A percentile compares a stretch with the other conserved stretches of the same genome.
Evolutionary conservation across 1,140 invertebrate genomes (phyloP).

Genomic region (Drosophila athabasca): DNA sequence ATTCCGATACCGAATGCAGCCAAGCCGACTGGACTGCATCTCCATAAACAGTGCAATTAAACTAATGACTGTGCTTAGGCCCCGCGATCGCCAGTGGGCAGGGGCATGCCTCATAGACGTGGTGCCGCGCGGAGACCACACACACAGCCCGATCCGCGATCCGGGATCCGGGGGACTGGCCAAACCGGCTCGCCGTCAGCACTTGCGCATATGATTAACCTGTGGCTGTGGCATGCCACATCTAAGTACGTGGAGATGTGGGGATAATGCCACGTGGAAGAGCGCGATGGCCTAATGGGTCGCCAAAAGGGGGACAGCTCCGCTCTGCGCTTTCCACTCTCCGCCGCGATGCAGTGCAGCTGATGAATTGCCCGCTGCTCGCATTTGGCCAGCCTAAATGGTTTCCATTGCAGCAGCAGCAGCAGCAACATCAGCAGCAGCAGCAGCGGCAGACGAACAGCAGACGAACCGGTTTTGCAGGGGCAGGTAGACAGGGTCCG

Average conservation of each 20-base stretch:
- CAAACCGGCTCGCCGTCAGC: slow-evolving; percentile 56
- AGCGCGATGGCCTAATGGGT: slow-evolving; percentile 78
- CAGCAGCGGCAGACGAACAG: slow-evolving; percentile 1
- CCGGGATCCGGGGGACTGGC: slow-evolving; percentile 8
- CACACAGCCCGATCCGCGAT: slow-evolving; percentile 43
- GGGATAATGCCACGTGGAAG: slow-evolving; percentile 58
- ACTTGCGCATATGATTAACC: slow-evolving; percentile 78
- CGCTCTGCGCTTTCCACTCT: no score
- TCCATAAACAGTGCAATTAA: slow-evolving; percentile 80
- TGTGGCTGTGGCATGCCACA: neutral
- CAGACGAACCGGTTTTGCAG: slow-evolving; percentile 62
- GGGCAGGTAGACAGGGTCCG: slow-evolving; percentile 52
- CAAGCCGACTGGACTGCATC: slow-evolving; percentile 13
- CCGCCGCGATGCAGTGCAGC: slow-evolving; percentile 30
- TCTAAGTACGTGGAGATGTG: slow-evolving; percentile 4
- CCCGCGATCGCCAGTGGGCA: slow-evolving; percentile 19
- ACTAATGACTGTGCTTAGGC: slow-evolving; percentile 75
- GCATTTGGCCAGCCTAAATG: slow-evolving; percentile 53
- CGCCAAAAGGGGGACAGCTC: slow-evolving; percentile 55
- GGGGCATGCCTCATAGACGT: slow-evolving; percentile 47
- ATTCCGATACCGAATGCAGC: neutral
- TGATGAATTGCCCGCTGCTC: slow-evolving; percentile 60
- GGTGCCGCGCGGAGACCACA: slow-evolving; percentile 54
- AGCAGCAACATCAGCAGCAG: slow-evolving; percentile 4
- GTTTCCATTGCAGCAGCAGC: slow-evolving; percentile 64